Evolutionary conservation across 1,140 invertebrate species (phyloP).

Genomic region (Uloborus diversus): DNA sequence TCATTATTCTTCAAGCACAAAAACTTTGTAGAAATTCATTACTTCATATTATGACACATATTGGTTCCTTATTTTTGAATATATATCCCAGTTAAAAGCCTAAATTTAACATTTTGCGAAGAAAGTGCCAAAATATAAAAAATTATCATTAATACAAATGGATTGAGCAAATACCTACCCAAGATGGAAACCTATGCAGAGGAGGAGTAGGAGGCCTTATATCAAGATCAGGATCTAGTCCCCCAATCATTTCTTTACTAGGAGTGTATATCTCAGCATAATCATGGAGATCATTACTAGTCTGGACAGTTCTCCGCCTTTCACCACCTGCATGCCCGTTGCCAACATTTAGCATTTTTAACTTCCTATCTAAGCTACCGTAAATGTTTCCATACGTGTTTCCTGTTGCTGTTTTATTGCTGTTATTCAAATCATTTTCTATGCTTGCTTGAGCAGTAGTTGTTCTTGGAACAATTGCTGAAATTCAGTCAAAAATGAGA

Average conservation of each 20-base stretch:
- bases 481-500: not conserved
- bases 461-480: slow-evolving; percentile 24
- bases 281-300: slow-evolving; percentile 78
- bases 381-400: slow-evolving; percentile 39
- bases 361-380: slow-evolving; percentile 59
- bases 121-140: no score
- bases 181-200: slow-evolving; percentile 72
- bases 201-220: slow-evolving; percentile 80
- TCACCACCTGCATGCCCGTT: slow-evolving; percentile 45
- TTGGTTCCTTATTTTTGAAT: no score
- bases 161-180: slow-evolving; percentile 60
- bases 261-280: slow-evolving; percentile 95
- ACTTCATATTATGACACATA: no score
- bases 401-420: not conserved
- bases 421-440: slow-evolving; percentile 46
- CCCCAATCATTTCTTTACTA: slow-evolving; percentile 74
- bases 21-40: no score
- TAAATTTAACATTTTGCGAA: no score
- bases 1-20: no score
- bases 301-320: slow-evolving; percentile 46
- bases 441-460: slow-evolving; percentile 36
- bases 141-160: no score
- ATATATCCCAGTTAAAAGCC: no score
- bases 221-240: slow-evolving; percentile 66
- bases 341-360: slow-evolving; percentile 57